These are phyloP conservation scores for Eulemur albifrons DNA, from an alignment of 2,797 vertebrate species.

Conservation along the genomic window DNA sequence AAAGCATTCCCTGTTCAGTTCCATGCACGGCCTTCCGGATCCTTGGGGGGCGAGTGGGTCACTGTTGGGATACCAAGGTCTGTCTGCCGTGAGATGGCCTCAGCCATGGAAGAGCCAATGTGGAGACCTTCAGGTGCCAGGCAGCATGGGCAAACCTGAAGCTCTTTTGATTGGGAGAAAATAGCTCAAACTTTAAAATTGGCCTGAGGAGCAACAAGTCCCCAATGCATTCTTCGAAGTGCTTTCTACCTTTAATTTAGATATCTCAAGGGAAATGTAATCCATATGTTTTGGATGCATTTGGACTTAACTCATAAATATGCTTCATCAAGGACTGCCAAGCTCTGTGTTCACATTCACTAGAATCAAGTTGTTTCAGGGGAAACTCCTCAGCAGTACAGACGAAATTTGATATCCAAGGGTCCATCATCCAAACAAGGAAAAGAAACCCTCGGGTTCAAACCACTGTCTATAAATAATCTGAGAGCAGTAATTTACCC, in stretches of 20 bases:
- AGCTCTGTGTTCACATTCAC: conserved; percentile 47
- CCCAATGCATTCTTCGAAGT: conserved; percentile 54
- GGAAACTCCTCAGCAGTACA: conserved; percentile 37
- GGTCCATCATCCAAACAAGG: conserved; percentile 55
- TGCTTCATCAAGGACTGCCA: conserved; percentile 67
- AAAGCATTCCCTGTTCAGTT: conserved; percentile 31
- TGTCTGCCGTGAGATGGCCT: background rate
- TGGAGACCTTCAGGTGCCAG: background rate
- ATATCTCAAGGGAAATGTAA: conserved; percentile 75
- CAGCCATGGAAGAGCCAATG: background rate
- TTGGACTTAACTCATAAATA: conserved; percentile 76
- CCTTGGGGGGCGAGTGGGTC: background rate
- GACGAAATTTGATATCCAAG: conserved; percentile 66
- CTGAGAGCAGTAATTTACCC: conserved; percentile 23
- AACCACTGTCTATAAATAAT: conserved; percentile 59
- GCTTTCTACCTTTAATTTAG: conserved; percentile 75
- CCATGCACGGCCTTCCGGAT: background rate
- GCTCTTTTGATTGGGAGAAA: conserved; percentile 11
- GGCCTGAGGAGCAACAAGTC: conserved; percentile 37
- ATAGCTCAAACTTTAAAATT: conserved; percentile 42
- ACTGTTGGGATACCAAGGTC: background rate
- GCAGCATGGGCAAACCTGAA: background rate
- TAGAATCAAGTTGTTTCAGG: conserved; percentile 68
- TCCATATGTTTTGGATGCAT: conserved; percentile 77
- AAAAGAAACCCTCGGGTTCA: conserved; percentile 45